These are phyloP conservation scores for Poecilobothrus nobilitatus DNA, from an alignment of 2,888 invertebrate genomes.

Conservation along the genomic window DNA sequence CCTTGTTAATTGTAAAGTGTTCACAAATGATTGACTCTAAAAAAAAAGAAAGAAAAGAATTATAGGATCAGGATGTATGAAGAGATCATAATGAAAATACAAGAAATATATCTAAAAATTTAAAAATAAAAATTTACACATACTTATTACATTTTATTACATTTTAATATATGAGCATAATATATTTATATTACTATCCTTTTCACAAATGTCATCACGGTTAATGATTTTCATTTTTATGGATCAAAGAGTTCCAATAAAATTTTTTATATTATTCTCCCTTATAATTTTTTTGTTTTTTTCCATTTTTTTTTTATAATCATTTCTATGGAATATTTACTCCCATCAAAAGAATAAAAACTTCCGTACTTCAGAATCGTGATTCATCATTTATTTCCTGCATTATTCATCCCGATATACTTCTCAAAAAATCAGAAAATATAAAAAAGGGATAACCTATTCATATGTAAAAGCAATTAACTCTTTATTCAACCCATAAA, in stretches of 20 bases:
- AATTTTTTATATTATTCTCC: background rate
- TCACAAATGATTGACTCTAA: too few relatives aligned
- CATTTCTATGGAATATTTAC: background rate
- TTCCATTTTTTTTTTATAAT: background rate
- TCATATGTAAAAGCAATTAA: constrained; percentile 6
- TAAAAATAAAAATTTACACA: too few relatives aligned
- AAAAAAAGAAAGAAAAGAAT: too few relatives aligned
- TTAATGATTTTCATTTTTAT: constrained; percentile 4
- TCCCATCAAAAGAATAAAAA: background rate
- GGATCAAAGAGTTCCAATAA: background rate
- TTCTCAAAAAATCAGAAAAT: too few relatives aligned
- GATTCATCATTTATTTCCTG: too few relatives aligned
- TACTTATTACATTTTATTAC: too few relatives aligned
- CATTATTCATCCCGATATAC: background rate
- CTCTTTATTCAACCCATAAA: background rate
- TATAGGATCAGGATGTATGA: too few relatives aligned
- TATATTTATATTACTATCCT: background rate
- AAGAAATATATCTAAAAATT: too few relatives aligned
- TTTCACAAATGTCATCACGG: background rate
- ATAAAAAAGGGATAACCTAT: background rate
- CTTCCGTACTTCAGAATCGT: background rate
- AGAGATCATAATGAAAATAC: too few relatives aligned
- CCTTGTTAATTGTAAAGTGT: too few relatives aligned
- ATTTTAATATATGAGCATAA: too few relatives aligned
- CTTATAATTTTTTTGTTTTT: background rate